Conservation (phyloP, 1,140 invertebrate genomes). For the Drosophila trapezifrons region DNA sequence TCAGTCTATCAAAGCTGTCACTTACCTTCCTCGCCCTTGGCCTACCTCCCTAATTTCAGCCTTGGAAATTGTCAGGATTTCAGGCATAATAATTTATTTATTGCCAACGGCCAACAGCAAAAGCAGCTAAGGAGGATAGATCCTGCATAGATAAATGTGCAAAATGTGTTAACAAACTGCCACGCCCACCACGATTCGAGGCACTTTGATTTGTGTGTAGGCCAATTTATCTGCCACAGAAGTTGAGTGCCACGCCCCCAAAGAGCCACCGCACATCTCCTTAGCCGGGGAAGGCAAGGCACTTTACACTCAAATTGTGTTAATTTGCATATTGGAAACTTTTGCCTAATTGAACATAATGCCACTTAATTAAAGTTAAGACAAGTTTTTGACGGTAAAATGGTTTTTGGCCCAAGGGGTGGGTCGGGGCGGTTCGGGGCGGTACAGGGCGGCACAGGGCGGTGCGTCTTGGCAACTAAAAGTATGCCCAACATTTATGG, state of each 20-base stretch:
- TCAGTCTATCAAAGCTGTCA: not conserved
- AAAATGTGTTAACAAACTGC: constrained; percentile 37
- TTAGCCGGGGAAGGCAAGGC: constrained; percentile 10
- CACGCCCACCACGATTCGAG: constrained; percentile 25
- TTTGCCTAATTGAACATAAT: constrained; percentile 82
- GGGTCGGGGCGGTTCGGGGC: not conserved
- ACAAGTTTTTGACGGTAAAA: constrained; percentile 60
- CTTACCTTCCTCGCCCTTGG: not conserved
- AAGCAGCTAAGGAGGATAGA: not conserved
- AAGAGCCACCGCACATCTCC: not conserved
- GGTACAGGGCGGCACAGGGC: too few species aligned
- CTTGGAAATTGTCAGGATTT: constrained; percentile 25
- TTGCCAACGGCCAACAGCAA: constrained; percentile 1
- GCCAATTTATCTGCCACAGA: constrained; percentile 67
- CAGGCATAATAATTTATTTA: constrained; percentile 34
- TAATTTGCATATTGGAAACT: constrained; percentile 81
- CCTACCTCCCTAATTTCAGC: not conserved
- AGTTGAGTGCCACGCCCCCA: constrained; percentile 16
- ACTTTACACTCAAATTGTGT: constrained; percentile 68
- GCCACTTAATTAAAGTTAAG: constrained; percentile 80
- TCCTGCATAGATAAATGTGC: constrained; percentile 19
- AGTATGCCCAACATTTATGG: constrained; percentile 66
- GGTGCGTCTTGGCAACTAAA: constrained; percentile 50
- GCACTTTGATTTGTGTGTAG: constrained; percentile 67
- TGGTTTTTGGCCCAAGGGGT: constrained; percentile 14